These are phyloP conservation scores for Nemopilema nomurai DNA, from an alignment of 30 jellyfish, hydroid and myxozoan species.

Conservation along the genomic window DNA sequence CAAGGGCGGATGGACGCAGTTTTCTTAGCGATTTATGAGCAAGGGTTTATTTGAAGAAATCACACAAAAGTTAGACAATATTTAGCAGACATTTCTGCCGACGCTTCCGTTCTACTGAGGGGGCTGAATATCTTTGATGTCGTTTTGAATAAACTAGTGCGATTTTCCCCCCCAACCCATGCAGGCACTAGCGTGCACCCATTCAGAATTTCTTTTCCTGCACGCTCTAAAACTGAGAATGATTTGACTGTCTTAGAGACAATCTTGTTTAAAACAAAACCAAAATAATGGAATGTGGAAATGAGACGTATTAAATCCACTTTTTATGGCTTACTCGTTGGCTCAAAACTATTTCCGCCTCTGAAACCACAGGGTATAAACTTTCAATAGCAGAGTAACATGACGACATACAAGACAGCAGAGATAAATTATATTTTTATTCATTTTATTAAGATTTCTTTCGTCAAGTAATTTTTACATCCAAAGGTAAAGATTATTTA, in stretches of 20 bases:
- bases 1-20: slow-evolving; percentile 1
- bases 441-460: slow-evolving; percentile 38
- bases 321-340: background rate
- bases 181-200: too few relatives aligned
- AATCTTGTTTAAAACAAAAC: background rate
- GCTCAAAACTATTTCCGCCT: slow-evolving; percentile 3
- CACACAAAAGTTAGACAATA: slow-evolving; percentile 5
- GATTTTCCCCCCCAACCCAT: too few relatives aligned
- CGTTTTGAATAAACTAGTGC: too few relatives aligned
- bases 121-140: slow-evolving; percentile 10
- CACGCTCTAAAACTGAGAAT: background rate
- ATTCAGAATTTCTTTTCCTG: background rate
- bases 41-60: slow-evolving; percentile 32
- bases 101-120: slow-evolving; percentile 30
- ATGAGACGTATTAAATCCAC: background rate
- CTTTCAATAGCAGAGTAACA: background rate
- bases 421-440: slow-evolving; percentile 10
- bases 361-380: slow-evolving; percentile 29
- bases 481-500: slow-evolving; percentile 61
- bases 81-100: background rate
- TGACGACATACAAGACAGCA: background rate
- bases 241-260: background rate
- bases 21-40: slow-evolving; percentile 52
- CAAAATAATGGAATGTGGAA: background rate
- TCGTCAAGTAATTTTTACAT: slow-evolving; percentile 67